Evolutionary conservation across 2,888 invertebrate species (phyloP).

Genomic region (Gisinianus flammeolus): DNA sequence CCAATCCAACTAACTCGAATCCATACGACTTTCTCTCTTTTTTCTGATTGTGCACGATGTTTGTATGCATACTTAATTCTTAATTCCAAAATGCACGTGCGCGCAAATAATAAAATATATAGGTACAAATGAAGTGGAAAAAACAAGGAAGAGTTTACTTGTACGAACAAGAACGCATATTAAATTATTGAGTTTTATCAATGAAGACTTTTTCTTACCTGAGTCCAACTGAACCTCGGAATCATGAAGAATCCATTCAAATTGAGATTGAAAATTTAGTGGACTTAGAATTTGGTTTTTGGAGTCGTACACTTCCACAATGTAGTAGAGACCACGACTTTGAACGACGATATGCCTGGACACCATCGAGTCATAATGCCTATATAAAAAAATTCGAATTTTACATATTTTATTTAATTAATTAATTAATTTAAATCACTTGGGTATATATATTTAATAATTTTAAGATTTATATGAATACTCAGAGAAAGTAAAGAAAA

Average conservation of each 20-base stretch:
- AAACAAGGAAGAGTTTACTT: too few species aligned
- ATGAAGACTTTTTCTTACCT: conserved; percentile 21
- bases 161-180: background rate
- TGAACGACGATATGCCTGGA: conserved; percentile 64
- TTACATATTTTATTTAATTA: background rate
- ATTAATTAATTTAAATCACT: too few species aligned
- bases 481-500: too few species aligned
- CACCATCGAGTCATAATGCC: conserved; percentile 48
- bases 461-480: too few species aligned
- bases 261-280: conserved; percentile 61
- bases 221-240: conserved; percentile 58
- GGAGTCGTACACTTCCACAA: conserved; percentile 62
- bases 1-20: too few species aligned
- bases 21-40: too few species aligned
- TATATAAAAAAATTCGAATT: background rate
- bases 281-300: conserved; percentile 62
- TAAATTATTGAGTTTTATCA: background rate
- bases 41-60: too few species aligned
- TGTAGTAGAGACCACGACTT: conserved; percentile 63
- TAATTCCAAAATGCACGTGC: too few species aligned
- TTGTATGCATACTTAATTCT: too few species aligned
- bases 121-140: too few species aligned
- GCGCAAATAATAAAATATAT: too few species aligned
- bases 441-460: too few species aligned
- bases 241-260: conserved; percentile 63